These are phyloP conservation scores for Amblyteles armatorius DNA, from an alignment of 2,888 invertebrate genomes.

Conservation along the genomic window DNA sequence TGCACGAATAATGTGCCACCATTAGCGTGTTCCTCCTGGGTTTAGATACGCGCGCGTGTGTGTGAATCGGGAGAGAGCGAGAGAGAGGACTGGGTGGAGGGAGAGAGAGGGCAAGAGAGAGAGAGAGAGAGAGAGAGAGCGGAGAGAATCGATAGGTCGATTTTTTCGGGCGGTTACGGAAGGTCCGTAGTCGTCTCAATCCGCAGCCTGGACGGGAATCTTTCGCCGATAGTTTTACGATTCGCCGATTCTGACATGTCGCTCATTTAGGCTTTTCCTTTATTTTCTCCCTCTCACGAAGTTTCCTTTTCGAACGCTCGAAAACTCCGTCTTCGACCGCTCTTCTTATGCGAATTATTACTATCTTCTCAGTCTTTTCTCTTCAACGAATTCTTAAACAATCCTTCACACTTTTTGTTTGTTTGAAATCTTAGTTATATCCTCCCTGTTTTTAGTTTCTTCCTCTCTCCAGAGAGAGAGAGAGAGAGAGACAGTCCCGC, in stretches of 20 bases:
- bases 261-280: slow-evolving; percentile 7
- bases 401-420: not conserved
- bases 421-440: not conserved
- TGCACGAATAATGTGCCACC: slow-evolving; percentile 24
- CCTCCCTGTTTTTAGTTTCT: too few species aligned
- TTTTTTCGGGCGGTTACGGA: slow-evolving; percentile 58
- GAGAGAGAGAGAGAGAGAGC: slow-evolving; percentile 50
- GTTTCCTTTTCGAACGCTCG: not conserved
- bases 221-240: slow-evolving; percentile 50
- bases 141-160: slow-evolving; percentile 65
- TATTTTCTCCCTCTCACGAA: not conserved
- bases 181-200: slow-evolving; percentile 22
- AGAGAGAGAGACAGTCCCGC: not conserved
- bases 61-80: not conserved
- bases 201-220: slow-evolving; percentile 10
- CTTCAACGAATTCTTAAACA: not conserved
- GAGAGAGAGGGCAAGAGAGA: slow-evolving; percentile 6
- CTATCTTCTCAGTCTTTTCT: not conserved
- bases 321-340: not conserved
- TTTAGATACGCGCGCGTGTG: slow-evolving; percentile 20
- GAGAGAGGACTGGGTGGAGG: slow-evolving; percentile 21
- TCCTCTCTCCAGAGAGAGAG: too few species aligned
- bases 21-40: slow-evolving; percentile 22
- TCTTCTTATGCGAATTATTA: not conserved
- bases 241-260: slow-evolving; percentile 64